Evolutionary conservation across 30 jellyfish, hydroid and myxozoan genomes (phyloP).

Genomic region (Cassiopea andromeda): DNA sequence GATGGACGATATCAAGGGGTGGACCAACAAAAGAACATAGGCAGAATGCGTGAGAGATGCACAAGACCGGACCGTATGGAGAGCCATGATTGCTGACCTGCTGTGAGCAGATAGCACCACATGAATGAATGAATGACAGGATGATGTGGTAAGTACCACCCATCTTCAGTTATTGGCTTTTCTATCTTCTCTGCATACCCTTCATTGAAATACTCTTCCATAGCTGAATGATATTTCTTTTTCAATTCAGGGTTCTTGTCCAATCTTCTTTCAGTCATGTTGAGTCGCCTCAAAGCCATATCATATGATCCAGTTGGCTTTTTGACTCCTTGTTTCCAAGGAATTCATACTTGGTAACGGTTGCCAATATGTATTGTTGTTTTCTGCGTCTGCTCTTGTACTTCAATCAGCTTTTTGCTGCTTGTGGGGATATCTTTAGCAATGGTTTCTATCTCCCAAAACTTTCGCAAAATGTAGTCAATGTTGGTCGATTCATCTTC

Average conservation of each 20-base stretch:
- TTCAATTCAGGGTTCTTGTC: slow-evolving; percentile 12
- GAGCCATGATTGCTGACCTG: no score
- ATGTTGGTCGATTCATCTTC: slow-evolving; percentile 11
- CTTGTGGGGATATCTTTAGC: slow-evolving; percentile 17
- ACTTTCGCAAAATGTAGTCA: slow-evolving; percentile 21
- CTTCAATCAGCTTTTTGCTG: slow-evolving; percentile 27
- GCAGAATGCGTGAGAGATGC: no score
- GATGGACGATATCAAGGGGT: no score
- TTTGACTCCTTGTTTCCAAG: background rate
- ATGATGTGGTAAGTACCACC: slow-evolving; percentile 3
- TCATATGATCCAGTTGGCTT: slow-evolving; percentile 28
- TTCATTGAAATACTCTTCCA: slow-evolving; percentile 15
- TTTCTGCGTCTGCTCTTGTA: slow-evolving; percentile 1
- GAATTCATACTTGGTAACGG: background rate
- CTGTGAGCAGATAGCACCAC: no score
- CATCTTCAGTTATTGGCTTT: slow-evolving; percentile 8
- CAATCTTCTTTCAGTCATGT: slow-evolving; percentile 13
- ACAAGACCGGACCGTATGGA: no score
- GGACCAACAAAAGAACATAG: no score
- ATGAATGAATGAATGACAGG: background rate
- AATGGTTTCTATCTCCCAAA: slow-evolving; percentile 54
- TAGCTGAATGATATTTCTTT: background rate
- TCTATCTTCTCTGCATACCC: slow-evolving; percentile 18
- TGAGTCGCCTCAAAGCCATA: slow-evolving; percentile 21
- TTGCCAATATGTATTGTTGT: background rate